Base-by-base conservation (phyloP, 1,140 invertebrate genomes). In the Sminthurinus signatus region DNA sequence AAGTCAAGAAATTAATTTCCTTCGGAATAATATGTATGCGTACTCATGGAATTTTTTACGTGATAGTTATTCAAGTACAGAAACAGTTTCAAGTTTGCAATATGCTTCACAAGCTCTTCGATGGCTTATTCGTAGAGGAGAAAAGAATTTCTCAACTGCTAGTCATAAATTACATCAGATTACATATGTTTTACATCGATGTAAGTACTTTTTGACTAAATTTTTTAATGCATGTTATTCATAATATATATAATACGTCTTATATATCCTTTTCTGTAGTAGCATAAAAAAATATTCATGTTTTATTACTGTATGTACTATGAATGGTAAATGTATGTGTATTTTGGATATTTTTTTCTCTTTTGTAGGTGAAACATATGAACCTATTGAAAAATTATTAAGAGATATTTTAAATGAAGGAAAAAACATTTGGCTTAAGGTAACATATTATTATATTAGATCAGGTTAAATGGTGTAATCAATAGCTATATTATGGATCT, bases 21-120 rank as follows among this genome's bases (percentile, higher is more conserved):
- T 56, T n/a, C 12, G n/a, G 29, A 42, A 39, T 27, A 56, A 56
- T 28, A 12, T 42, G 15, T 42, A 56, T 42, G 54, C 54, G 19
- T 56, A 56, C 23, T n/a, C 54, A 21, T 56, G 54, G 54, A 56
- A 56, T 42, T 39, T 39, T 31, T 39, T 56, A 2, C 5, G 54
- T 2, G 54, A 56, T 8, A 56, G 39, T 42, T 23, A 56, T 19
- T 5, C 2, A 10, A 19, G 14, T 36, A 19, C 39, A 5, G 36
- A 56, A 42, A 2, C 54, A 4, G 32, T 15, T 3, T n/a, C 10
- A 21, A 12, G 29, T 21, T n/a, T 56, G 2, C 29, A 21, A 4
- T n/a, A 19, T n/a, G 31, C 23, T n/a, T 39, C 31, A 23, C 54
- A 56, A 56, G 29, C 54, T 8, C 14, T 56, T 19, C 54, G 54